Conservation (phyloP, 1,140 invertebrate genomes). For the Monochamus saltuarius region DNA sequence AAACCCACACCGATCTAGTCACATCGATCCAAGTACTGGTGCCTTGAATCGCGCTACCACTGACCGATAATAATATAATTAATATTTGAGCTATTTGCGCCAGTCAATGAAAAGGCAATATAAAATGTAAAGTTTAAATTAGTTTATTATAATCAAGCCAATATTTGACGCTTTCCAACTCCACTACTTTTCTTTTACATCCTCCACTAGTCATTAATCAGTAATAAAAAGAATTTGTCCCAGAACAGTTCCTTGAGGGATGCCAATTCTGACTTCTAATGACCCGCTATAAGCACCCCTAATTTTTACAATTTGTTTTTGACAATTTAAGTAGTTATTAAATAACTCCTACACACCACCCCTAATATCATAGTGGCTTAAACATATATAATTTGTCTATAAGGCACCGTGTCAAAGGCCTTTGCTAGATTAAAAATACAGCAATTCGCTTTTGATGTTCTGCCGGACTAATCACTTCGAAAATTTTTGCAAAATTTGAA, state of each 20-base stretch:
- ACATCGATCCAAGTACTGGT: too few relatives aligned
- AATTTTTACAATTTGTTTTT: constrained; percentile 5
- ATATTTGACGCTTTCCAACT: not conserved
- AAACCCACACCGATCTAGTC: too few relatives aligned
- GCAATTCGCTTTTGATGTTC: too few relatives aligned
- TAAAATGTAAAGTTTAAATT: not conserved
- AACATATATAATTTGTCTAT: too few relatives aligned
- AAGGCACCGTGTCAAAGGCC: too few relatives aligned
- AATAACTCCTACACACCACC: not conserved
- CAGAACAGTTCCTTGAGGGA: constrained; percentile 3
- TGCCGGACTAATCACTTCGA: too few relatives aligned
- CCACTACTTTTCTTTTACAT: not conserved
- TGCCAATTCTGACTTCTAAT: not conserved
- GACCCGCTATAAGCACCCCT: not conserved
- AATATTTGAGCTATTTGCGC: not conserved
- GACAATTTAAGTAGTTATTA: not conserved
- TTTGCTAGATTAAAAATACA: too few relatives aligned
- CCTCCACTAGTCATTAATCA: not conserved
- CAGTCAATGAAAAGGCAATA: not conserved
- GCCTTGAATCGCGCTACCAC: too few relatives aligned
- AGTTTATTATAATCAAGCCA: not conserved
- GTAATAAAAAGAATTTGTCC: not conserved
- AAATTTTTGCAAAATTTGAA: too few relatives aligned
- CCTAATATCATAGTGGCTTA: not conserved
- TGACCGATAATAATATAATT: too few relatives aligned